Base-by-base conservation (phyloP, 2,888 invertebrate genomes). In the Melangyna quadrimaculata region DNA sequence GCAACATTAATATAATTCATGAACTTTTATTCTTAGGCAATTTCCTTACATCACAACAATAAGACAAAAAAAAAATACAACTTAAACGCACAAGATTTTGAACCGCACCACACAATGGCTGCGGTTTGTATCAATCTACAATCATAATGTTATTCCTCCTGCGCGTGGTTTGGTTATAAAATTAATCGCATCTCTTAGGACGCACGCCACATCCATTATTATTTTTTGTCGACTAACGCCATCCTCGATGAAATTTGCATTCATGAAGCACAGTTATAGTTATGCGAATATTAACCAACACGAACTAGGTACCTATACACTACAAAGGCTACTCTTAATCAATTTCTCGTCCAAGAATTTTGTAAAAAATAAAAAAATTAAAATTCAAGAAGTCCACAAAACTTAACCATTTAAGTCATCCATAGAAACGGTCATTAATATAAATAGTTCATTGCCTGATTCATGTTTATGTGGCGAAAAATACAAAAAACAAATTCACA, bases 401-500 rank as follows among this genome's bases (percentile, higher is more conserved):
- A 14, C 17, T n/a, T n/a, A 40, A 19, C 2, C 19, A 57, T 10
- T 17, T 32, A 10, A 57, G 6, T 0, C 37, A 19, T 27, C 51
- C 6, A 22, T 14, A 14, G 3, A 74, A 83, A 79, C 83, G 59
- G 83, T 79, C 70, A 37, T 14, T 0, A 2, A 7, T 27, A 67
- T 53, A 84, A 75, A 71, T 84, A 79, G 79, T 84, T 75, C 83
- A 83, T 51, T 78, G 78, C 57, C 78, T 77, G 55, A 35, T 29
- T 57, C 8, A 24, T 35, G 7, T 32, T 35, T 74, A 3, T 35
- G 10, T 19, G 19, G 24, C 12, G 29, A 19, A n/a, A 32, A 45
- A 35, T n/a, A 40, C 45, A 69, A 63, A 45, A 35, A 19, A 40
- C 45, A 69, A 63, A 82, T 82, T 82, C 53, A 55, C 72, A 73